Evolutionary conservation across 2,113 vertebrate species (phyloP).

Genomic region (Cynocephalus volans): DNA sequence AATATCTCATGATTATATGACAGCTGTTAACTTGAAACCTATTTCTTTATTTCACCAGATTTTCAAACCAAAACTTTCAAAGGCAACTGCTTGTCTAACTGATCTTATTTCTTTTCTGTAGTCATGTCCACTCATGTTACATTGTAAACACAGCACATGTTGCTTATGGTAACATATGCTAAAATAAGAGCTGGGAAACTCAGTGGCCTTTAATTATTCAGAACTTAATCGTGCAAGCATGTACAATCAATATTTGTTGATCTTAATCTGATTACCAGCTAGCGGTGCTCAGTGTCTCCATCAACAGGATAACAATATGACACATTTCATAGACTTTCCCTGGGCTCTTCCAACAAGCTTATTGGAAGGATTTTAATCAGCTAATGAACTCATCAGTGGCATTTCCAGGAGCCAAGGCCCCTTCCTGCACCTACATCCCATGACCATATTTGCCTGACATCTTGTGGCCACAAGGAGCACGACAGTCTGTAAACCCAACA

Average conservation of each 20-base stretch:
- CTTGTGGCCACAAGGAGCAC: conserved; percentile 84
- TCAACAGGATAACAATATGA: conserved; percentile 71
- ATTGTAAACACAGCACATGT: background rate
- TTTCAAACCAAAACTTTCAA: conserved; percentile 30
- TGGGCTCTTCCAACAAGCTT: conserved; percentile 57
- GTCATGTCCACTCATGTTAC: no score
- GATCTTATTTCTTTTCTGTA: background rate
- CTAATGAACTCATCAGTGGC: conserved; percentile 81
- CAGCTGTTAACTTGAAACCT: background rate
- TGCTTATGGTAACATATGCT: background rate
- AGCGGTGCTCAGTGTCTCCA: conserved; percentile 38
- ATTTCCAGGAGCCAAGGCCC: conserved; percentile 58
- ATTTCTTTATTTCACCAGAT: conserved; percentile 9
- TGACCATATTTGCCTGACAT: conserved; percentile 86
- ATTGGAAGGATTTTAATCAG: conserved; percentile 74
- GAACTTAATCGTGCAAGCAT: conserved; percentile 64
- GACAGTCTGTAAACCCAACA: conserved; percentile 61
- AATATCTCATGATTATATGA: background rate
- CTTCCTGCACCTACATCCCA: conserved; percentile 53
- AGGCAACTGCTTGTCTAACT: background rate
- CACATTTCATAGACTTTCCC: conserved; percentile 68
- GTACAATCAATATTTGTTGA: conserved; percentile 78
- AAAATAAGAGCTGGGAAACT: conserved; percentile 7
- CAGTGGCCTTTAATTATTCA: conserved; percentile 75
- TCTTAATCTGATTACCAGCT: conserved; percentile 76